Evolutionary conservation across 2,888 invertebrate species (phyloP).

Genomic region (Gibbula magus): DNA sequence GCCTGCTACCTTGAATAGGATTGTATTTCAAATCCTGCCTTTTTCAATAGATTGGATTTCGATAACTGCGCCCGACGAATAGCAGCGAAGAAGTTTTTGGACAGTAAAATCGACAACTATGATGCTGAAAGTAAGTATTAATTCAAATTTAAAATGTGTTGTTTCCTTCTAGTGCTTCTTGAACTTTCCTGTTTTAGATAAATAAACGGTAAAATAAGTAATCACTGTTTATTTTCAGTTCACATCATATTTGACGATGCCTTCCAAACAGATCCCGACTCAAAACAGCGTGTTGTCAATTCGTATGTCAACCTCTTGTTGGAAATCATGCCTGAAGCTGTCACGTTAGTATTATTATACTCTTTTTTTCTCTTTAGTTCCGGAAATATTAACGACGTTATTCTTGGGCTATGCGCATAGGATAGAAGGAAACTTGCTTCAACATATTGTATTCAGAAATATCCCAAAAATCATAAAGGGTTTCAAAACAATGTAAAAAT

Average conservation of each 20-base stretch:
- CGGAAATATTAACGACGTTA: no score
- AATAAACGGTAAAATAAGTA: not conserved
- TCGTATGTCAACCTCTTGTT: constrained; percentile 93
- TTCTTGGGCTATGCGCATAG: no score
- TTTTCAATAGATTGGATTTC: constrained; percentile 39
- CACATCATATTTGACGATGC: constrained; percentile 99
- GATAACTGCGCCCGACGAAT: constrained; percentile 37
- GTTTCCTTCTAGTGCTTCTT: not conserved
- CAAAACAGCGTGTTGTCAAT: constrained; percentile 89
- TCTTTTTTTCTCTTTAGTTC: no score
- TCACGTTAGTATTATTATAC: constrained; percentile 51
- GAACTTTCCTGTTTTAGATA: not conserved
- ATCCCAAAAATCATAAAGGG: no score
- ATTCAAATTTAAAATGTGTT: not conserved
- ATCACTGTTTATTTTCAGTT: constrained; percentile 79
- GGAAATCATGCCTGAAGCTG: constrained; percentile 80
- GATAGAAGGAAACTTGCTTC: no score
- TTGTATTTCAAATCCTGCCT: no score
- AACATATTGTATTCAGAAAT: no score
- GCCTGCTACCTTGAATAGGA: no score
- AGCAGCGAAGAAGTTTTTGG: constrained; percentile 36
- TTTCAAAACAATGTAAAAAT: no score
- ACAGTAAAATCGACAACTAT: constrained; percentile 39
- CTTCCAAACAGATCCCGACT: constrained; percentile 89
- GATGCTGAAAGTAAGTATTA: constrained; percentile 42